phyloP scores from a whole-genome alignment of 2,113 vertebrate genomes.

The Clarias macrocephalus region DNA sequence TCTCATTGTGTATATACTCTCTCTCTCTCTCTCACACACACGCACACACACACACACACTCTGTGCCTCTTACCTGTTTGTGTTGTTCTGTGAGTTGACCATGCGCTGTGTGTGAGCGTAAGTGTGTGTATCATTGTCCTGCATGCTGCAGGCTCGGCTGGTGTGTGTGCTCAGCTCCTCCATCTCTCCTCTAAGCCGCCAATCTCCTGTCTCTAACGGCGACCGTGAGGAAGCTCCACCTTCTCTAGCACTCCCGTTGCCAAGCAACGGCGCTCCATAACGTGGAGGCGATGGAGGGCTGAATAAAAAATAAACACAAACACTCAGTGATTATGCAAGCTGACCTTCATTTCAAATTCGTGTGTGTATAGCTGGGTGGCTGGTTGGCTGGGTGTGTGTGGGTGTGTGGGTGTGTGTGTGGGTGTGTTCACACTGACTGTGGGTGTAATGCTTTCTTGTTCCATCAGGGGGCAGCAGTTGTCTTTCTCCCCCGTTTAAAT shows the following conservation, averaged over 20 bases:
- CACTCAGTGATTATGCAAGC: conserved; percentile 18
- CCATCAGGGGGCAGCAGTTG: conserved; percentile 7
- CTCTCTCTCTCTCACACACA: not conserved
- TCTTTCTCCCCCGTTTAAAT: not conserved
- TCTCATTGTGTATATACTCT: conserved; percentile 9
- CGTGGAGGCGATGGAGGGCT: conserved; percentile 51
- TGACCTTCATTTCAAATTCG: conserved; percentile 7
- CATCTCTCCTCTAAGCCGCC: conserved; percentile 59
- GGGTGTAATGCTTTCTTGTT: not conserved
- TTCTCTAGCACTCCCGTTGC: conserved; percentile 62
- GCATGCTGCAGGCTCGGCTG: conserved; percentile 60
- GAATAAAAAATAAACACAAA: conserved; percentile 34
- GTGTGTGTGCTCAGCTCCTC: conserved; percentile 65
- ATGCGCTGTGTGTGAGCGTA: conserved; percentile 14
- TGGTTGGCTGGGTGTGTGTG: conserved; percentile 2
- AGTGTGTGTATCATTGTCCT: conserved; percentile 53
- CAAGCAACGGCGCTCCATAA: conserved; percentile 67
- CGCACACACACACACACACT: not conserved
- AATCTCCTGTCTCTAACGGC: conserved; percentile 54
- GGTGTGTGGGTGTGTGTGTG: conserved; percentile 6
- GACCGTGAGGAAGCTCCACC: conserved; percentile 49
- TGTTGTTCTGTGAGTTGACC: conserved; percentile 53
- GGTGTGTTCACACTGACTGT: no score
- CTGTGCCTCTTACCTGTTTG: conserved; percentile 61
- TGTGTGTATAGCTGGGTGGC: conserved; percentile 26